phyloP scores from a whole-genome alignment of 2,888 invertebrate species.

The Acanthosepion pharaonis region DNA sequence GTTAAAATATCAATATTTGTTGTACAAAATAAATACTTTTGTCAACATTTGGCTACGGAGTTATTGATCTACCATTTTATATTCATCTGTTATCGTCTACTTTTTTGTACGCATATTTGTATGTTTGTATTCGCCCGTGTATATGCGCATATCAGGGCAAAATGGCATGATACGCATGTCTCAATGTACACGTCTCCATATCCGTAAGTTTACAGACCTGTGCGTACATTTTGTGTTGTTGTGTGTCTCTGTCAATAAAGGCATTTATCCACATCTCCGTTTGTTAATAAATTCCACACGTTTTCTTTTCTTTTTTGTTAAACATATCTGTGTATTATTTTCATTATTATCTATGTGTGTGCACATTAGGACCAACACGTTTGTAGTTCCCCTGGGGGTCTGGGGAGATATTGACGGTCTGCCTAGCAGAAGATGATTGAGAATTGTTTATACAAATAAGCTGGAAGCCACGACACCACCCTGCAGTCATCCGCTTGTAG shows the following conservation, averaged over 20 bases:
- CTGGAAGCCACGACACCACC: neutral
- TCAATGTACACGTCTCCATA: too few relatives aligned
- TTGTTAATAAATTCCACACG: neutral
- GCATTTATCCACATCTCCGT: neutral
- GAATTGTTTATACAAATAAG: constrained; percentile 21
- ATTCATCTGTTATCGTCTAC: too few relatives aligned
- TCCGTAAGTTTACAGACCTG: neutral
- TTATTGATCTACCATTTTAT: too few relatives aligned
- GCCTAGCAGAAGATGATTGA: neutral
- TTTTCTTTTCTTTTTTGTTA: too few relatives aligned
- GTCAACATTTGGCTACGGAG: too few relatives aligned
- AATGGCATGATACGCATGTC: too few relatives aligned
- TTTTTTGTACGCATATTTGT: too few relatives aligned
- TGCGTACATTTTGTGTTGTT: neutral
- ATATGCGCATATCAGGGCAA: too few relatives aligned
- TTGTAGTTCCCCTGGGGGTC: neutral
- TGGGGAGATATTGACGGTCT: neutral
- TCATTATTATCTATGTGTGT: neutral
- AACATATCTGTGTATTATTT: too few relatives aligned
- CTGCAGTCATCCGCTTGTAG: neutral
- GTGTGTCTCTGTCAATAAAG: neutral
- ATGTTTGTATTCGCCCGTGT: too few relatives aligned
- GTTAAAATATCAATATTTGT: too few relatives aligned
- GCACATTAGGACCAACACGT: neutral
- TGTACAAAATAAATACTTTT: too few relatives aligned